Evolutionary conservation across 2,113 vertebrate genomes (phyloP).

Genomic region (Microtus ochrogaster): DNA sequence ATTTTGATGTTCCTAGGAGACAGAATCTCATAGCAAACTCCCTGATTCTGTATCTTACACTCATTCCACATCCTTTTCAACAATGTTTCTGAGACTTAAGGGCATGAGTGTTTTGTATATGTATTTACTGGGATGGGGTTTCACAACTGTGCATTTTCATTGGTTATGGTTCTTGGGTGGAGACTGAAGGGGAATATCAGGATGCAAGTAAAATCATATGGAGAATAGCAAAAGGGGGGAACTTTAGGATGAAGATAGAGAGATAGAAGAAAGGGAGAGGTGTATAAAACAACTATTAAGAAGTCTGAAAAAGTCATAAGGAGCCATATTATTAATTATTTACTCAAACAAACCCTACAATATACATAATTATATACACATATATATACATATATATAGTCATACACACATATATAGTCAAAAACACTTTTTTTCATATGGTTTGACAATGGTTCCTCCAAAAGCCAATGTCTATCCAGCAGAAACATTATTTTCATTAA

Average conservation of each 20-base stretch:
- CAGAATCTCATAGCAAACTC: neutral
- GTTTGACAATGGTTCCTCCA: neutral
- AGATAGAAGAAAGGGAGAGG: neutral
- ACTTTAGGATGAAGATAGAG: neutral
- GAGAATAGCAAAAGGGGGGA: too few relatives aligned
- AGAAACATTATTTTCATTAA: too few relatives aligned
- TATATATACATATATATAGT: neutral
- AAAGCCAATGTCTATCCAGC: too few relatives aligned
- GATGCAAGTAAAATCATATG: neutral
- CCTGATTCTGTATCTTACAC: neutral
- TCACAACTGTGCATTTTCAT: neutral
- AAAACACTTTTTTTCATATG: neutral
- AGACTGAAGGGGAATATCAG: neutral
- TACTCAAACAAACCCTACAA: neutral
- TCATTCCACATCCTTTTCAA: too few relatives aligned
- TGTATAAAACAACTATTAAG: neutral
- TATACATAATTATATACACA: neutral
- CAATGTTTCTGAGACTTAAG: neutral
- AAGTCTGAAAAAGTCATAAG: neutral
- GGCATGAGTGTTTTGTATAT: neutral
- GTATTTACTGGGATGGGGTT: neutral
- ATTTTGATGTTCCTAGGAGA: neutral
- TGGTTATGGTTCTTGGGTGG: neutral
- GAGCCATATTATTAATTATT: neutral
- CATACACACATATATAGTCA: too few relatives aligned